These are phyloP conservation scores for Philonicus albiceps DNA, from an alignment of 2,888 invertebrate species.

Conservation along the genomic window DNA sequence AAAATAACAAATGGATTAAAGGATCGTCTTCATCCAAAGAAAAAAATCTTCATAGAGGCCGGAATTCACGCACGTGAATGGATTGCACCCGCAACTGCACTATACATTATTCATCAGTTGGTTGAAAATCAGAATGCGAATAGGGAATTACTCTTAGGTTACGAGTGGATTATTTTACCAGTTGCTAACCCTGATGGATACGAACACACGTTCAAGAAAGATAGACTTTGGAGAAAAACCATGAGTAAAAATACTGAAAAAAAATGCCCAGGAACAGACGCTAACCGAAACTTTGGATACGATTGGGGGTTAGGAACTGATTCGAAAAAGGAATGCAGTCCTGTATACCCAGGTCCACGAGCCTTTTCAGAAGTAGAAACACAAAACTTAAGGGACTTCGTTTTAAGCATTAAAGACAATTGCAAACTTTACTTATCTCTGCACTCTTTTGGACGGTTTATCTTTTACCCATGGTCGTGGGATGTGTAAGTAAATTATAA, in stretches of 20 bases:
- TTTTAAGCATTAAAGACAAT: background rate
- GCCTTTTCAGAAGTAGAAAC: slow-evolving; percentile 76
- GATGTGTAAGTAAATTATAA: background rate
- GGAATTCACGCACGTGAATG: slow-evolving; percentile 74
- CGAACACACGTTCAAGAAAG: slow-evolving; percentile 58
- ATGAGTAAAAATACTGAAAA: slow-evolving; percentile 63
- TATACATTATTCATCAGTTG: slow-evolving; percentile 69
- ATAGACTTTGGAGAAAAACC: slow-evolving; percentile 73
- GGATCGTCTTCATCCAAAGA: slow-evolving; percentile 63
- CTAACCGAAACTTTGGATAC: slow-evolving; percentile 78
- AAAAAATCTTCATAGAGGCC: slow-evolving; percentile 66
- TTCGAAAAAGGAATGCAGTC: slow-evolving; percentile 64
- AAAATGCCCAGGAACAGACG: slow-evolving; percentile 74
- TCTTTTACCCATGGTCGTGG: background rate
- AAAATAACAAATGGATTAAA: slow-evolving; percentile 62
- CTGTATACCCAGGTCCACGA: slow-evolving; percentile 69
- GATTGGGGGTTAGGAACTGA: slow-evolving; percentile 69
- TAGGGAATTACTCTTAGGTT: slow-evolving; percentile 65
- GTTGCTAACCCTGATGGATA: slow-evolving; percentile 78
- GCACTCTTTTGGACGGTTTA: background rate
- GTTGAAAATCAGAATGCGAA: slow-evolving; percentile 64
- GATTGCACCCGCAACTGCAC: slow-evolving; percentile 70
- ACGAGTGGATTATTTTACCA: slow-evolving; percentile 74
- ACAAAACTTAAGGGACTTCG: slow-evolving; percentile 59
- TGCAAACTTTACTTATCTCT: background rate